Percentiles rank a stretch among this genome's conserved stretches.
Evolutionary conservation across 2,888 invertebrate genomes (phyloP).

Genomic region (Abrostola triplasia): DNA sequence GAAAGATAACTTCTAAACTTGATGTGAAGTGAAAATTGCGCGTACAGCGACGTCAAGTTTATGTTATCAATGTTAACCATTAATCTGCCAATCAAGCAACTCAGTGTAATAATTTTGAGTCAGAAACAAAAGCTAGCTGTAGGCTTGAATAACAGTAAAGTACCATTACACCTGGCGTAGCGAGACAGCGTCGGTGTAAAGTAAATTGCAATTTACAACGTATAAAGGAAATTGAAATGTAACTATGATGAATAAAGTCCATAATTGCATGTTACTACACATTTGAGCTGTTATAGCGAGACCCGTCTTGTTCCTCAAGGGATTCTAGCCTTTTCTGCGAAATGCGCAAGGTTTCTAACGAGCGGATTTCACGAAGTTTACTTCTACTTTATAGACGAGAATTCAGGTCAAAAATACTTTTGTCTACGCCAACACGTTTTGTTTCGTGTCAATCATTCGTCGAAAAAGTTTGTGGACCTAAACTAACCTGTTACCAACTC

Average conservation of each 20-base stretch:
- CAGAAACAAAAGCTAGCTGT: constrained; percentile 1
- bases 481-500: background rate
- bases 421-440: too few species aligned
- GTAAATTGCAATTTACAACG: constrained; percentile 4
- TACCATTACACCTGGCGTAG: constrained; percentile 3
- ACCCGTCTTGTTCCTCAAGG: too few species aligned
- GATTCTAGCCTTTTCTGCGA: too few species aligned
- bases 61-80: background rate
- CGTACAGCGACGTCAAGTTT: too few species aligned
- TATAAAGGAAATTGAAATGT: background rate
- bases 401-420: too few species aligned
- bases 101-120: background rate
- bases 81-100: constrained; percentile 4
- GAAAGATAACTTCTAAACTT: too few species aligned
- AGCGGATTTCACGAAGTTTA: too few species aligned
- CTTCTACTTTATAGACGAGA: too few species aligned
- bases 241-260: background rate
- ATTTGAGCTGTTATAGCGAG: background rate
- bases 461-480: background rate
- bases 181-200: background rate
- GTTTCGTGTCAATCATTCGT: too few species aligned
- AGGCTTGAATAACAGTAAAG: background rate
- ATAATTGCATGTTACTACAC: background rate
- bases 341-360: too few species aligned
- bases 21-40: too few species aligned